phyloP scores from a whole-genome alignment of 2,888 invertebrate genomes.

The Ormyrus labotus region DNA sequence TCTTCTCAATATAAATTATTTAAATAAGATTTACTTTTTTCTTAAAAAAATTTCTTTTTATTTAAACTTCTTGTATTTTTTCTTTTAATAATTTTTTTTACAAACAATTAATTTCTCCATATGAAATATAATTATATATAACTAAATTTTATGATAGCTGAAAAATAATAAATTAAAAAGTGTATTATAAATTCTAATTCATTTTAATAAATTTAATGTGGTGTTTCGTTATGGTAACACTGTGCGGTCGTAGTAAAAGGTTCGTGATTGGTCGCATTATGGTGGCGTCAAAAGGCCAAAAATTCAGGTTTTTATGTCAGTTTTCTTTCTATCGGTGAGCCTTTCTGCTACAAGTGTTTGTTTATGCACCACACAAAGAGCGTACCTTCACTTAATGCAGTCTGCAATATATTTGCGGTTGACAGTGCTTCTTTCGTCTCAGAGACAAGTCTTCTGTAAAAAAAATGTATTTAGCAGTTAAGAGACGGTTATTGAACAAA shows the following conservation, averaged over 20 bases:
- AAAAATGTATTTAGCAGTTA: no score
- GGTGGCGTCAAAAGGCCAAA: constrained; percentile 36
- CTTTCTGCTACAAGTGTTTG: constrained; percentile 42
- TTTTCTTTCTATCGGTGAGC: constrained; percentile 26
- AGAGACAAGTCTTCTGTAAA: no score
- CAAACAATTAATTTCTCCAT: neutral
- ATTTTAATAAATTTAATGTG: neutral
- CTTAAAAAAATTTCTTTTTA: constrained; percentile 11
- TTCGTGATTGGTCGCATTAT: constrained; percentile 24
- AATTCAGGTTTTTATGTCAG: constrained; percentile 40
- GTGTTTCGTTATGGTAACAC: constrained; percentile 31
- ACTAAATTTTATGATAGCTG: no score
- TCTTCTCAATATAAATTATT: no score
- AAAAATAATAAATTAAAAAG: no score
- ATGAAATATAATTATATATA: no score
- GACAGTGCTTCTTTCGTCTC: no score
- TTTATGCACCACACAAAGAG: constrained; percentile 43
- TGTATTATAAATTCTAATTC: neutral
- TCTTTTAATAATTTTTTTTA: constrained; percentile 6
- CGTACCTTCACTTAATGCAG: no score
- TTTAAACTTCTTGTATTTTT: neutral
- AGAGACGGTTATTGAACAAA: neutral
- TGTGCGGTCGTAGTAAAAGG: constrained; percentile 5
- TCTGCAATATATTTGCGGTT: no score
- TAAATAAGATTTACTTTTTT: constrained; percentile 5